phyloP scores from a whole-genome alignment of 2,797 vertebrate genomes.

The Pristis pectinata region DNA sequence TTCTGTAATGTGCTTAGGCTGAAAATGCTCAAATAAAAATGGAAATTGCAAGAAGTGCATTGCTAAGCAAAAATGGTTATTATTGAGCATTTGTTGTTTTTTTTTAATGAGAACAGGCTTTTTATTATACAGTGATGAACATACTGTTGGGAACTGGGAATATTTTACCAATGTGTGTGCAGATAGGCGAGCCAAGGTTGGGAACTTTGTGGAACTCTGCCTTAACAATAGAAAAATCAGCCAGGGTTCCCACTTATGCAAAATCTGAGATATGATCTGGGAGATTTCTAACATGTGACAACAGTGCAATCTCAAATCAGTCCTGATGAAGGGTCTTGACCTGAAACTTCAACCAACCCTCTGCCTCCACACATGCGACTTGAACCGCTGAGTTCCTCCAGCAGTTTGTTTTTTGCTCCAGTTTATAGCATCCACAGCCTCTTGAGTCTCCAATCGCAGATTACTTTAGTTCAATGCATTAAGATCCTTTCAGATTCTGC shows the following conservation, averaged over 20 bases:
- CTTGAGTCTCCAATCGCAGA: not conserved
- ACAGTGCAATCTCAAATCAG: not conserved
- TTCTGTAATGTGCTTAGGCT: constrained; percentile 42
- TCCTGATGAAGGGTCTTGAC: too few relatives aligned
- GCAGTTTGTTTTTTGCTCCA: too few relatives aligned
- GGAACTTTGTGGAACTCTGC: not conserved
- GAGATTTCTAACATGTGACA: not conserved
- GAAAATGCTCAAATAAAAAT: constrained; percentile 38
- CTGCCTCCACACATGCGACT: too few relatives aligned
- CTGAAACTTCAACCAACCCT: too few relatives aligned
- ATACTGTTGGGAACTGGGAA: not conserved
- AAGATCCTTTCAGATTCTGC: not conserved
- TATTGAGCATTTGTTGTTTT: not conserved
- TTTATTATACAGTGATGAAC: not conserved
- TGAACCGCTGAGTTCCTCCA: too few relatives aligned
- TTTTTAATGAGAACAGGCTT: not conserved
- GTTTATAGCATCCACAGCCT: too few relatives aligned
- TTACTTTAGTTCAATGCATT: not conserved
- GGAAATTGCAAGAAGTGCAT: not conserved
- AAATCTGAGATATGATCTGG: not conserved
- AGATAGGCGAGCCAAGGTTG: not conserved
- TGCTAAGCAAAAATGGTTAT: not conserved
- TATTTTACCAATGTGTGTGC: not conserved
- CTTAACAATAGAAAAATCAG: too few relatives aligned
- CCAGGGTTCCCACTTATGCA: not conserved